phyloP scores from a whole-genome alignment of 2,797 vertebrate genomes.

The Sebastes nivosus region DNA sequence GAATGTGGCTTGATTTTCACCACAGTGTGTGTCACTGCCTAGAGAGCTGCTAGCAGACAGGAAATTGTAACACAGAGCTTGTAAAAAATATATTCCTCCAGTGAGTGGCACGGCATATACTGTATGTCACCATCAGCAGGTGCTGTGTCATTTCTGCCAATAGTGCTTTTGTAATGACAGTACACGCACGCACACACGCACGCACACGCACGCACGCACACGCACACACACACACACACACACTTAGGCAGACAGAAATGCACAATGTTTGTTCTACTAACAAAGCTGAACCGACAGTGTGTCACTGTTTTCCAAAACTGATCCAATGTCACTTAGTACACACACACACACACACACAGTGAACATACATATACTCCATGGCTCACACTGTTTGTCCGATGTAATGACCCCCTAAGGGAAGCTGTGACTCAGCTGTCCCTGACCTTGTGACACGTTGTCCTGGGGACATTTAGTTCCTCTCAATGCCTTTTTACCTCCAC shows the following conservation, averaged over 20 bases:
- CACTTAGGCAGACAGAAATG: too few relatives aligned
- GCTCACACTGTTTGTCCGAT: slow-evolving; percentile 7
- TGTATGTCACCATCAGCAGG: slow-evolving; percentile 24
- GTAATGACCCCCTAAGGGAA: slow-evolving; percentile 13
- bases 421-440: slow-evolving; percentile 13
- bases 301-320: too few relatives aligned
- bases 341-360: neutral
- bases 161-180: neutral
- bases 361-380: neutral
- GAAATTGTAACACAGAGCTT: slow-evolving; percentile 18
- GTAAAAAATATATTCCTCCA: slow-evolving; percentile 32
- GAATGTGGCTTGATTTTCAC: neutral
- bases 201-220: neutral
- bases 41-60: slow-evolving; percentile 14
- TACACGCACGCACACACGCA: neutral
- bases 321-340: neutral
- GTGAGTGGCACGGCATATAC: neutral
- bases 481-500: neutral
- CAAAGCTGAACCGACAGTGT: too few relatives aligned
- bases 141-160: slow-evolving; percentile 31
- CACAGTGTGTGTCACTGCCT: neutral
- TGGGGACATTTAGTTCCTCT: neutral
- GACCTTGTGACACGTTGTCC: slow-evolving; percentile 1
- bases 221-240: neutral
- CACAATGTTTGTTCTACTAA: too few relatives aligned